phyloP scores from a whole-genome alignment of 2,888 invertebrate species.

The Celastrina argiolus region DNA sequence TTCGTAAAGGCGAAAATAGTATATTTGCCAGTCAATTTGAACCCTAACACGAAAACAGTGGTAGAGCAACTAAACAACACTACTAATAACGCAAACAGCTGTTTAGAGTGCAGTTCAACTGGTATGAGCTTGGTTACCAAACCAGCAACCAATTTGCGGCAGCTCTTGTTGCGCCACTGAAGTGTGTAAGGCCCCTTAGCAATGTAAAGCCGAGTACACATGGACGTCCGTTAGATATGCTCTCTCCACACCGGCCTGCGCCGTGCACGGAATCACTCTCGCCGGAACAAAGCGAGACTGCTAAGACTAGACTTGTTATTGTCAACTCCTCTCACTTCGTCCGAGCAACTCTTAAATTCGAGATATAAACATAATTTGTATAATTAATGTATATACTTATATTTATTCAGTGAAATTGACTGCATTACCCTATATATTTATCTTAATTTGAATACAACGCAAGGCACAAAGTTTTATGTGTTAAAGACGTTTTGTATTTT shows the following conservation, averaged over 20 bases:
- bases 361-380: constrained; percentile 57
- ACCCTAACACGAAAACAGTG: not conserved
- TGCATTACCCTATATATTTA: constrained; percentile 60
- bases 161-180: not conserved
- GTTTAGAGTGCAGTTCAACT: too few relatives aligned
- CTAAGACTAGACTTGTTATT: constrained; percentile 73
- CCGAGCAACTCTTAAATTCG: constrained; percentile 69
- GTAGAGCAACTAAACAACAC: not conserved
- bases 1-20: not conserved
- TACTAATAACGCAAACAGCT: not conserved
- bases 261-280: not conserved
- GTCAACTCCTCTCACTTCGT: constrained; percentile 64
- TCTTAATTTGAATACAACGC: constrained; percentile 63
- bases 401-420: constrained; percentile 70
- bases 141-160: not conserved
- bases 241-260: not conserved
- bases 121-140: not conserved
- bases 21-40: not conserved
- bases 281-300: constrained; percentile 54
- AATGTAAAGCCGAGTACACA: constrained; percentile 19
- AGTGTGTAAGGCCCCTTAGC: not conserved
- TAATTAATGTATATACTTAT: constrained; percentile 52
- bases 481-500: constrained; percentile 28
- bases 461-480: constrained; percentile 65
- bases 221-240: constrained; percentile 18